These are phyloP conservation scores for Drosophila tanythrix DNA, from an alignment of 2,888 invertebrate genomes.

Conservation along the genomic window DNA sequence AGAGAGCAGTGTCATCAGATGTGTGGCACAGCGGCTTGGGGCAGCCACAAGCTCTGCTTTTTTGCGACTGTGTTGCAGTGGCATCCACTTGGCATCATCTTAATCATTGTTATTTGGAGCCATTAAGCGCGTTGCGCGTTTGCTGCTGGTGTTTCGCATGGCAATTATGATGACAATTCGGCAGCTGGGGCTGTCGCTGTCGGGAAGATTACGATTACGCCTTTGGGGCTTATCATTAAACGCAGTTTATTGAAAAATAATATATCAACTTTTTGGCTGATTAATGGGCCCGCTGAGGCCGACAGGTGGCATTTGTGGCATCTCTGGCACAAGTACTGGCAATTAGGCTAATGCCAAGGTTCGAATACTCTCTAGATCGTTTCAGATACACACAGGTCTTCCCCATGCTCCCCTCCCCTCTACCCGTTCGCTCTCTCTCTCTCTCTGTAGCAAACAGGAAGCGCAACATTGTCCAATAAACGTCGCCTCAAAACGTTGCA, in stretches of 20 bases:
- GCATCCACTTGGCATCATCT: conserved; percentile 51
- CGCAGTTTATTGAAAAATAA: conserved; percentile 74
- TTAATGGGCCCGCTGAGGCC: conserved; percentile 64
- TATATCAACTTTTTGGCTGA: conserved; percentile 62
- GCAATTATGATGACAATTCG: conserved; percentile 77
- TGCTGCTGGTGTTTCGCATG: conserved; percentile 75
- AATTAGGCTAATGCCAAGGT: conserved; percentile 59
- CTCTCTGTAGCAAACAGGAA: conserved; percentile 55
- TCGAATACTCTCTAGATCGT: conserved; percentile 27
- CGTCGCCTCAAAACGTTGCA: conserved; percentile 70
- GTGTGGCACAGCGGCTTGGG: conserved; percentile 16
- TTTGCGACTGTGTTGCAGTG: conserved; percentile 1
- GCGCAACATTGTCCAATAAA: conserved; percentile 72
- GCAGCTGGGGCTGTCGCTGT: conserved; percentile 35
- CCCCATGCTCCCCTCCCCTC: no score
- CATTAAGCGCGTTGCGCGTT: conserved; percentile 66
- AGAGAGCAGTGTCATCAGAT: conserved; percentile 20
- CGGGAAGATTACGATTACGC: conserved; percentile 51
- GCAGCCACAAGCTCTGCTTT: conserved; percentile 6
- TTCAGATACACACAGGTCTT: conserved; percentile 6
- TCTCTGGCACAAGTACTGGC: conserved; percentile 36
- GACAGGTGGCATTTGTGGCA: conserved; percentile 60
- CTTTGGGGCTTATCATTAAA: conserved; percentile 67
- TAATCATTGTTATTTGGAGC: conserved; percentile 79
- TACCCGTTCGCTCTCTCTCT: no score